Conservation (phyloP, 2,888 invertebrate genomes). For the Carpatolechia fugitivella region DNA sequence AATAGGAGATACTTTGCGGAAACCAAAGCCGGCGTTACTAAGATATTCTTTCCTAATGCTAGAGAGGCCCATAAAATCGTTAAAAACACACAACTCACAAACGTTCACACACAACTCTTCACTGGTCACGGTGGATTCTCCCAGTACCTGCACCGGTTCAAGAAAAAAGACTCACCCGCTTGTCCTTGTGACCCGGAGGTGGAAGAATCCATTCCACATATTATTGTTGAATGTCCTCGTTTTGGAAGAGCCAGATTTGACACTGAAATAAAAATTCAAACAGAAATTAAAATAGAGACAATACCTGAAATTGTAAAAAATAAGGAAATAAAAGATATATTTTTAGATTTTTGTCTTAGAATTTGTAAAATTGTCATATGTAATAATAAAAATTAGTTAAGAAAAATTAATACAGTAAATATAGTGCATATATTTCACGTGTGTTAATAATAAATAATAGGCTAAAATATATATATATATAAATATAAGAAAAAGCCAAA, state of each 20-base stretch:
- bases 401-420: background rate
- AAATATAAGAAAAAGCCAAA: background rate
- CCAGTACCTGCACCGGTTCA: background rate
- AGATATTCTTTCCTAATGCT: conserved; percentile 7
- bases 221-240: background rate
- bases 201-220: background rate
- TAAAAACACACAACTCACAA: background rate
- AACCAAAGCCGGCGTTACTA: background rate
- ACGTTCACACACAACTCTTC: background rate
- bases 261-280: too few relatives aligned
- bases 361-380: background rate
- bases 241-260: background rate
- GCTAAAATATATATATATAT: too few relatives aligned
- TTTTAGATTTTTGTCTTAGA: background rate
- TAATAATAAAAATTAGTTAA: background rate
- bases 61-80: background rate
- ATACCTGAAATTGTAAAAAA: background rate
- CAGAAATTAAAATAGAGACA: background rate
- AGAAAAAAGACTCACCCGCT: conserved; percentile 15
- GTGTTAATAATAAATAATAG: background rate
- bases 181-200: conserved; percentile 11
- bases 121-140: conserved; percentile 17
- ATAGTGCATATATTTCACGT: background rate
- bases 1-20: background rate
- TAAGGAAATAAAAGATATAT: background rate